Evolutionary conservation across 2,797 vertebrate species (phyloP), one percentile per base, ranked within the genome.

Genomic region (Sitta carolinensis): DNA sequence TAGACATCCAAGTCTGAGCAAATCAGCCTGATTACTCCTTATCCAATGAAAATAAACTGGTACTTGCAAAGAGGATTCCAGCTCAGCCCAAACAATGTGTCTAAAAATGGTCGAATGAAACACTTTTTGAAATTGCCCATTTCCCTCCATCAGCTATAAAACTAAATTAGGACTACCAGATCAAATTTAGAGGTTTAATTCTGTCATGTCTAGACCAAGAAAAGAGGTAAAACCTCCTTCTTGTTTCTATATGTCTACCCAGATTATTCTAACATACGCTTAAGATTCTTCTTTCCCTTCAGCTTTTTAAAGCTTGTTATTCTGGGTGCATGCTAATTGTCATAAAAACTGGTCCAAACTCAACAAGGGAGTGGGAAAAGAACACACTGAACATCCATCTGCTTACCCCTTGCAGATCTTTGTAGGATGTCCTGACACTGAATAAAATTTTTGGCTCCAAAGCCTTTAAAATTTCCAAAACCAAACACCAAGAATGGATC

Each of bases 341-440:
- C 78, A 47, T 63, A 89, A 92, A 92, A 87, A 94, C 70, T 82
- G 59, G 63, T 92, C 63, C 84, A 89, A 84, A 51, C 18, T 87
- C 62, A 95, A 50, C 51, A 85, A 87, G 40, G 19, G 59, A 95
- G 59, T 70, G 59, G 81, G 84, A 92, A 94, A 92, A 68, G 67
- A 96, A 92, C 81, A 89, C 84, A 76, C 48, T 69, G 88, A 89
- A 94, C 79, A 94, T 76, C 74, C 90, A 95, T 90, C 92, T 94
- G 90, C 78, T 92, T 87, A 89, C 36, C 67, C 70, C 75, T 90
- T 76, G 16, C 4, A 5, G 77, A 89, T 87, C 84, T 82, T 91
- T 87, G 80, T 84, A 89, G 74, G 75, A 87, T 92, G 59, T 70
- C 90, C 90, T 78, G 92, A 77, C 67, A 78, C 51, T 82, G 76